Percentiles rank a stretch among this genome's conserved stretches.
phyloP scores from a whole-genome alignment of 2,888 invertebrate species.

The Caenorhabditis sp. region DNA sequence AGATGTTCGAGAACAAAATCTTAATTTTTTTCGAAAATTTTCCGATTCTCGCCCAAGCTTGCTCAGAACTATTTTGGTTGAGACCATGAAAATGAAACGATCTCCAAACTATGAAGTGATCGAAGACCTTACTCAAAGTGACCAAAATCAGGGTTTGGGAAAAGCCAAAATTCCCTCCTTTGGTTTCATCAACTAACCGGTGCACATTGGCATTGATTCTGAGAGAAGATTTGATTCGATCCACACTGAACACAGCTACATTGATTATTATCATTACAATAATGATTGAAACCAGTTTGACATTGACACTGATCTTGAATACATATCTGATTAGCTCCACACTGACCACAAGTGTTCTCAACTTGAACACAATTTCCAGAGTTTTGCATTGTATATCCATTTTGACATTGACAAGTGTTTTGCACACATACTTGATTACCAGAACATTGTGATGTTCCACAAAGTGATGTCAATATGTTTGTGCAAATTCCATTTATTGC shows the following conservation, averaged over 20 bases:
- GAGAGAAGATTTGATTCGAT: constrained; percentile 18
- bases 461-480: constrained; percentile 27
- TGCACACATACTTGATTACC: constrained; percentile 32
- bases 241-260: constrained; percentile 30
- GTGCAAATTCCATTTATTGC: constrained; percentile 64
- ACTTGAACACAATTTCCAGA: neutral
- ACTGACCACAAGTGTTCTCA: constrained; percentile 4
- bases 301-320: constrained; percentile 40
- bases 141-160: no score
- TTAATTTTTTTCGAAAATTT: no score
- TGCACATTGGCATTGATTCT: constrained; percentile 21
- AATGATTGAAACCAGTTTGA: constrained; percentile 5
- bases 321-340: constrained; percentile 32
- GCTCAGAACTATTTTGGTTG: no score
- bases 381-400: constrained; percentile 11
- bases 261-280: constrained; percentile 11
- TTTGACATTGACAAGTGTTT: constrained; percentile 37
- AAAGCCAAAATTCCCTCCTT: no score
- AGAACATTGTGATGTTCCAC: constrained; percentile 22
- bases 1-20: no score
- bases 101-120: no score
- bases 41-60: no score
- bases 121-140: no score
- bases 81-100: no score
- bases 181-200: neutral